These are phyloP conservation scores for Argopecten irradians DNA, from an alignment of 1,140 invertebrate genomes.

Conservation along the genomic window DNA sequence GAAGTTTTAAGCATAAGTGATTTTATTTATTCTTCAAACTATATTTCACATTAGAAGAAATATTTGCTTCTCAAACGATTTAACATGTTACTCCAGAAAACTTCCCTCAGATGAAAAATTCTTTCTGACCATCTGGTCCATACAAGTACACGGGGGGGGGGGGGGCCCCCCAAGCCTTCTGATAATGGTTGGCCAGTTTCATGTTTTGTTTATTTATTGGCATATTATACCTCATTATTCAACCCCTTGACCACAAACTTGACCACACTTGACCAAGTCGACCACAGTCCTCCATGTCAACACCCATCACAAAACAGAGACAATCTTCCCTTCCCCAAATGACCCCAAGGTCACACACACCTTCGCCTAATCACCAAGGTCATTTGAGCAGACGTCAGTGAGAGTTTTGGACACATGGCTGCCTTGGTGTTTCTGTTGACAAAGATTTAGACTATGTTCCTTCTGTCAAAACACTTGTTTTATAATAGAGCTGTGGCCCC, in stretches of 20 bases:
- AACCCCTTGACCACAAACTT: constrained; percentile 5
- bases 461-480: constrained; percentile 17
- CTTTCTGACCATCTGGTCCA: not conserved
- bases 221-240: not conserved
- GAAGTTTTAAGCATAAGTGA: too few relatives aligned
- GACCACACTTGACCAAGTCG: too few relatives aligned
- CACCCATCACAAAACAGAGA: constrained; percentile 7
- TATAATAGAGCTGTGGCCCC: not conserved
- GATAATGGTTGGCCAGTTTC: not conserved
- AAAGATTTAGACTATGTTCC: not conserved
- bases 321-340: not conserved
- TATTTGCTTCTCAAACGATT: too few relatives aligned
- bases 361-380: not conserved
- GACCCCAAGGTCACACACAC: not conserved
- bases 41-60: too few relatives aligned
- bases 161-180: too few relatives aligned
- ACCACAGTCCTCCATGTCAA: not conserved
- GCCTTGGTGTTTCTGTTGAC: not conserved
- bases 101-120: not conserved
- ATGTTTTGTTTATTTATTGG: constrained; percentile 7
- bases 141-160: not conserved
- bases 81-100: not conserved
- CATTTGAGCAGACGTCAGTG: not conserved
- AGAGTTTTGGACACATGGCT: not conserved
- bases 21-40: not conserved